A percentile compares a stretch with the other conserved stretches of the same genome.
Conservation (phyloP, 2,797 vertebrate genomes). For the Rhinoraja longicauda region DNA sequence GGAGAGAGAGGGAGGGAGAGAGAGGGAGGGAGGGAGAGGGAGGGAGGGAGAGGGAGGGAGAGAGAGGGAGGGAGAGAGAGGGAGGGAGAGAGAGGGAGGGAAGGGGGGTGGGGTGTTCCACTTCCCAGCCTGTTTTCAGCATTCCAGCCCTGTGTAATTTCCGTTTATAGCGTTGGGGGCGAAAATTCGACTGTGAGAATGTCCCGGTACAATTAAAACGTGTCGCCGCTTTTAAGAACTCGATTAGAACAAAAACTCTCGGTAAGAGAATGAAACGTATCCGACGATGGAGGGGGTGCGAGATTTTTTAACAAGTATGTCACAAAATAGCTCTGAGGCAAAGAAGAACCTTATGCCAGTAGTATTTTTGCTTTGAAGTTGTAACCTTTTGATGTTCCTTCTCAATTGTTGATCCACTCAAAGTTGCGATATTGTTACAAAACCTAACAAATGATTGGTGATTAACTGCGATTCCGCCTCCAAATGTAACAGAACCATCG, state of each 20-base stretch:
- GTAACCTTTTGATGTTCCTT: not conserved
- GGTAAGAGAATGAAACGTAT: not conserved
- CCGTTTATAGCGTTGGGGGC: not conserved
- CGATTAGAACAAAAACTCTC: not conserved
- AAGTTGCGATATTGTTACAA: not conserved
- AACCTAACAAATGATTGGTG: not conserved
- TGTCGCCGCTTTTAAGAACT: not conserved
- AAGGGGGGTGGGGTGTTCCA: too few relatives aligned
- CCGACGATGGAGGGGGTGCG: not conserved
- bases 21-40: too few relatives aligned
- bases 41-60: not conserved
- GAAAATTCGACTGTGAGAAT: not conserved
- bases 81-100: too few relatives aligned
- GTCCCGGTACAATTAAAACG: not conserved
- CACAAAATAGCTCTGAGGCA: not conserved
- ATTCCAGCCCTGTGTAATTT: not conserved
- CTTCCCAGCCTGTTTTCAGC: not conserved
- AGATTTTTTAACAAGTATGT: not conserved
- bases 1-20: not conserved
- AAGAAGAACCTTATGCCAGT: not conserved
- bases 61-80: too few relatives aligned
- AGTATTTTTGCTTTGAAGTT: not conserved
- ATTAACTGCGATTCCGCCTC: not conserved
- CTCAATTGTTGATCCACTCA: not conserved
- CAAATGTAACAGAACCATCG: not conserved